phyloP scores from a whole-genome alignment of 2,797 vertebrate genomes.

The Lacerta bilineata region DNA sequence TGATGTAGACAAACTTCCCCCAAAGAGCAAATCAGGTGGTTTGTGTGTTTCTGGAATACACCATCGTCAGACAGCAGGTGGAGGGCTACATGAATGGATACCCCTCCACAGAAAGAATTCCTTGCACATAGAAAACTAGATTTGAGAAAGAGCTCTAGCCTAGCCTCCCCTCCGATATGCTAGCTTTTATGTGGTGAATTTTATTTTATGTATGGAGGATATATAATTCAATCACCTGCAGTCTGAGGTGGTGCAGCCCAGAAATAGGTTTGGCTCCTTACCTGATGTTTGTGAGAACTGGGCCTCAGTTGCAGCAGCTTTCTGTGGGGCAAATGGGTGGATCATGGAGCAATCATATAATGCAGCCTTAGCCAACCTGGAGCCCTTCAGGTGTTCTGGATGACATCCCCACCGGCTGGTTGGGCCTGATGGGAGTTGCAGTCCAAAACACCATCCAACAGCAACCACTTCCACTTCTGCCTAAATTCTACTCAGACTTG shows the following conservation, averaged over 20 bases:
- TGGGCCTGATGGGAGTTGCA: too few species aligned
- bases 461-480: not conserved
- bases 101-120: not conserved
- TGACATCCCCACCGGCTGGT: too few species aligned
- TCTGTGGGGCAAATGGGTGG: not conserved
- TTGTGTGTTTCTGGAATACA: not conserved
- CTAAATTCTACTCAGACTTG: not conserved
- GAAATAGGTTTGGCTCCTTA: not conserved
- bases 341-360: not conserved
- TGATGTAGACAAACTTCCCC: too few species aligned
- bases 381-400: too few species aligned
- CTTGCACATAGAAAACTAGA: not conserved
- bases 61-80: not conserved
- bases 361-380: too few species aligned
- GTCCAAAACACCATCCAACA: too few species aligned
- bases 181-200: not conserved
- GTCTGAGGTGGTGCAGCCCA: not conserved
- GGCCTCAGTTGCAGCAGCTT: not conserved
- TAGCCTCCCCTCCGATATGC: not conserved
- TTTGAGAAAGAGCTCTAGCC: not conserved
- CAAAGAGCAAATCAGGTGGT: not conserved
- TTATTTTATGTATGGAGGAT: not conserved
- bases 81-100: not conserved
- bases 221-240: not conserved
- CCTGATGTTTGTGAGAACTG: not conserved